phyloP scores from a whole-genome alignment of 2,797 vertebrate genomes.

The Picus viridis region DNA sequence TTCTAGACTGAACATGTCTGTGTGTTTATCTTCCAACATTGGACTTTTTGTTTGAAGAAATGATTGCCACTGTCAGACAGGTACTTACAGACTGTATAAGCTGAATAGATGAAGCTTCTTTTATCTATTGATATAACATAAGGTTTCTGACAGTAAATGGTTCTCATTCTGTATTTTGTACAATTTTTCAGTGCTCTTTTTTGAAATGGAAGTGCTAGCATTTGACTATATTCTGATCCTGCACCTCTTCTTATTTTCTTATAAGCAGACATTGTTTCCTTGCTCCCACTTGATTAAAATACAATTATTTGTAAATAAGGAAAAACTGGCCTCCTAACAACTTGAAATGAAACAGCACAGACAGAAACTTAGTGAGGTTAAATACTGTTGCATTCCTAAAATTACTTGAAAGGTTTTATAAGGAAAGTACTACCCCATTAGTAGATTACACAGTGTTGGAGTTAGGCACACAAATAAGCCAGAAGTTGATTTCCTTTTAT shows the following conservation, averaged over 20 bases:
- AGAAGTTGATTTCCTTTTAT: conserved; percentile 31
- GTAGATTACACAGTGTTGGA: neutral
- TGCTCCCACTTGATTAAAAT: neutral
- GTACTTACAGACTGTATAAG: neutral
- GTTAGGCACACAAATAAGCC: neutral
- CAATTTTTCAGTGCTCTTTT: neutral
- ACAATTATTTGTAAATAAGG: neutral
- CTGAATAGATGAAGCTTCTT: neutral
- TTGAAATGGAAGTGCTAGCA: neutral
- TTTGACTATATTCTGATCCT: neutral
- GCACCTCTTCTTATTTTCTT: neutral
- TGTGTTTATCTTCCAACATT: neutral
- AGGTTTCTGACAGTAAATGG: neutral
- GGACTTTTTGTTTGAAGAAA: neutral
- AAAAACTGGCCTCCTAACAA: neutral
- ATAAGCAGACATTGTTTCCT: neutral
- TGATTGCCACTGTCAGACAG: neutral
- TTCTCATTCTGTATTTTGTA: neutral
- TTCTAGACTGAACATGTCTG: conserved; percentile 28
- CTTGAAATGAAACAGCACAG: neutral
- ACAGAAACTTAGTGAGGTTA: neutral
- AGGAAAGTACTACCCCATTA: neutral
- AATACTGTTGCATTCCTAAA: neutral
- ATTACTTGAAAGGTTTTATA: neutral
- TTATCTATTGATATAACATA: neutral